Conservation (phyloP, 2,797 vertebrate species). For the Tokudaia tokunoshimensis region DNA sequence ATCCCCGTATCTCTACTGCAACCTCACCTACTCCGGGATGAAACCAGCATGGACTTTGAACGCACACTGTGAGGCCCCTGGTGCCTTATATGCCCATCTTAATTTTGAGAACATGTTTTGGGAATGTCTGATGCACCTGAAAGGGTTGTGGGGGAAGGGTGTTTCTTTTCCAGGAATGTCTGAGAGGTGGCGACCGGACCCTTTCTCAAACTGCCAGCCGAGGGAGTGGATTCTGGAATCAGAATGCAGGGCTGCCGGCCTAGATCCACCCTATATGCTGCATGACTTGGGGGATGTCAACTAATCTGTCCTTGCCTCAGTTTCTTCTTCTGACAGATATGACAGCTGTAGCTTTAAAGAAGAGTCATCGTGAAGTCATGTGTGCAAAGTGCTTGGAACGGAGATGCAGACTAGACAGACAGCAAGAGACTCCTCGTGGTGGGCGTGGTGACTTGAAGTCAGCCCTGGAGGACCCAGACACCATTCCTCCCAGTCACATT, state of each 20-base stretch:
- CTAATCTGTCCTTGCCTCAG: background rate
- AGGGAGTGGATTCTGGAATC: background rate
- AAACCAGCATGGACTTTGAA: background rate
- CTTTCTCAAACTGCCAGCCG: fast-evolving
- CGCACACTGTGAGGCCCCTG: background rate
- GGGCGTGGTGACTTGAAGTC: background rate
- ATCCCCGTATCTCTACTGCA: too few species aligned
- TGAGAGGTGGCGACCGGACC: background rate
- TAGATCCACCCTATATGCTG: too few species aligned
- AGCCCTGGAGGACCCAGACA: background rate
- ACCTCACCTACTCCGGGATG: fast-evolving
- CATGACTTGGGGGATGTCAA: background rate
- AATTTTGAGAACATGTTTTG: background rate
- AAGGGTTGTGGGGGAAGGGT: background rate
- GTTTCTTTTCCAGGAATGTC: background rate
- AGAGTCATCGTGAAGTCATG: background rate
- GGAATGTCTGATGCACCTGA: background rate
- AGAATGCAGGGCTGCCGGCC: background rate
- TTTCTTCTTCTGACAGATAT: background rate
- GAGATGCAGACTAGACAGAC: background rate
- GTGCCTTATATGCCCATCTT: too few species aligned
- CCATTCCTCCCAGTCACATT: background rate
- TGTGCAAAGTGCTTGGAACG: background rate
- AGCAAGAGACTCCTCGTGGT: fast-evolving
- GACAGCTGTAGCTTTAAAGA: background rate